A percentile compares a stretch with the other conserved stretches of the same genome.
Conservation (phyloP, 2,113 vertebrate genomes). For the Heterotis niloticus region DNA sequence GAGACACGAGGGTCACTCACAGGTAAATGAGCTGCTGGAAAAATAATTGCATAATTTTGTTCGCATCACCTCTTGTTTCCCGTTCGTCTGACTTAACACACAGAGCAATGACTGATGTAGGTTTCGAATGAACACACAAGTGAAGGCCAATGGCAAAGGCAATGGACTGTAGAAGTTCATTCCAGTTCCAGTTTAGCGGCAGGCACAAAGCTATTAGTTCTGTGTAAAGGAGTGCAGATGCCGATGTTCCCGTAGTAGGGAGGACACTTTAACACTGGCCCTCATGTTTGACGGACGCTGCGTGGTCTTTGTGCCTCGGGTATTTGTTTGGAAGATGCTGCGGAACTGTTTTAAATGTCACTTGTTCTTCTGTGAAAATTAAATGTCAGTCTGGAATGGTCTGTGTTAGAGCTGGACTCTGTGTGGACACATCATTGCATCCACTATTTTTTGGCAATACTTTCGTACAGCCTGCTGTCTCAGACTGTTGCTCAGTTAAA, state of each 20-base stretch:
- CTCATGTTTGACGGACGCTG: not conserved
- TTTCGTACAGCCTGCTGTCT: not conserved
- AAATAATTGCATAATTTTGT: no score
- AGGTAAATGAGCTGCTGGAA: no score
- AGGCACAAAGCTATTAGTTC: conserved; percentile 36
- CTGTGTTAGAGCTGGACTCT: conserved; percentile 32
- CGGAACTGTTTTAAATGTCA: conserved; percentile 55
- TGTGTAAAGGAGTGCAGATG: conserved; percentile 31
- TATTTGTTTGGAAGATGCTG: conserved; percentile 39
- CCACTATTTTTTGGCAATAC: no score
- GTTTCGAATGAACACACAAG: no score
- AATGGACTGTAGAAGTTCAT: conserved; percentile 36
- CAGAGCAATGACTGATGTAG: not conserved
- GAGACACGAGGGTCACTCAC: no score
- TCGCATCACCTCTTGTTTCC: not conserved
- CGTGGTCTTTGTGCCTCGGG: not conserved
- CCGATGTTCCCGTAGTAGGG: conserved; percentile 6
- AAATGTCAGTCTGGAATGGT: conserved; percentile 35
- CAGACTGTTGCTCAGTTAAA: not conserved
- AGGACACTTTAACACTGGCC: conserved; percentile 11
- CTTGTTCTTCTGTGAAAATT: conserved; percentile 46
- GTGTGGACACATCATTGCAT: no score
- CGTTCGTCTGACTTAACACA: not conserved
- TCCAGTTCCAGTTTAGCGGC: conserved; percentile 35
- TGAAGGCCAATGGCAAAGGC: no score